These are phyloP conservation scores for Pelmatolapia mariae DNA, from an alignment of 2,113 vertebrate species.

Conservation along the genomic window DNA sequence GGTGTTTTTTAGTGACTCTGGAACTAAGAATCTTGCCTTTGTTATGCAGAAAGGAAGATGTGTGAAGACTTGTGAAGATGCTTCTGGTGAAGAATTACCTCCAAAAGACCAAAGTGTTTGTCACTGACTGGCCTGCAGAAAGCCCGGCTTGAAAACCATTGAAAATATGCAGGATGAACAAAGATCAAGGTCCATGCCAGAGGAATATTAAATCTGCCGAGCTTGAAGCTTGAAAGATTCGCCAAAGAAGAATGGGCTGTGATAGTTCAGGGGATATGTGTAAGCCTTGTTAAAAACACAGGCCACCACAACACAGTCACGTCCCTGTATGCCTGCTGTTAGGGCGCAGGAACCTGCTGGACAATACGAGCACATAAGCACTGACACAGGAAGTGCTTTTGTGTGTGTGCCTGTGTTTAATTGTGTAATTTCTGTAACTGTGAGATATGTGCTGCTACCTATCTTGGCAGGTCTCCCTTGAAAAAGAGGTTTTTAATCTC, in stretches of 20 bases:
- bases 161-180: too few relatives aligned
- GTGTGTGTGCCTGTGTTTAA: background rate
- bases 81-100: too few relatives aligned
- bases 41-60: too few relatives aligned
- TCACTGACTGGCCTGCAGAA: too few relatives aligned
- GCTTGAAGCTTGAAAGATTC: fast-evolving
- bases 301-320: background rate
- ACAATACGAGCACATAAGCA: background rate
- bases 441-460: background rate
- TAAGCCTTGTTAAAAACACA: background rate
- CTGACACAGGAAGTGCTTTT: background rate
- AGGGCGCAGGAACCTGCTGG: background rate
- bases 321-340: background rate
- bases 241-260: background rate
- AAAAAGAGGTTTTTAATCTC: background rate
- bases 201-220: background rate
- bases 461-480: background rate
- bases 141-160: too few relatives aligned
- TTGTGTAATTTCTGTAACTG: background rate
- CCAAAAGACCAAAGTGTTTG: too few relatives aligned
- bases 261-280: background rate
- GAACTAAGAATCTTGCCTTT: too few relatives aligned
- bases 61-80: too few relatives aligned
- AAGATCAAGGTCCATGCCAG: background rate
- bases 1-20: too few relatives aligned